A percentile compares a stretch with the other conserved stretches of the same genome.
Conservation (phyloP, 2,888 invertebrate species). For the Eugnorisma glareosa region DNA sequence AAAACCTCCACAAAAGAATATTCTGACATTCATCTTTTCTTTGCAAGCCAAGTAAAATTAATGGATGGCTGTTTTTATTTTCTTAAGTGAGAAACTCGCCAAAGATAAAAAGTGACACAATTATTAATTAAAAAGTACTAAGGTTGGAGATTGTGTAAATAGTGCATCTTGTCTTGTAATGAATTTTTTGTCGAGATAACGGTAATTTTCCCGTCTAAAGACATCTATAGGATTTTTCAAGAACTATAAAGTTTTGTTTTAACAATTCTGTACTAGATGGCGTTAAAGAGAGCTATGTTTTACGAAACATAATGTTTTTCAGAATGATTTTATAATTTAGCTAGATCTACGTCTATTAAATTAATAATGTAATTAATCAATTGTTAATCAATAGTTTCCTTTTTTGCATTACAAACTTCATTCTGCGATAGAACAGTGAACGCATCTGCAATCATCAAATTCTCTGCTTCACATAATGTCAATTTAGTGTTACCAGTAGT, state of each 20-base stretch:
- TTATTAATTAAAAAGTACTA: constrained; percentile 56
- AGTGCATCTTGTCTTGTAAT: constrained; percentile 35
- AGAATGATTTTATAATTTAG: background rate
- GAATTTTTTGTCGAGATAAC: constrained; percentile 6
- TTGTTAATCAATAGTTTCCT: background rate
- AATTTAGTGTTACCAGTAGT: constrained; percentile 63
- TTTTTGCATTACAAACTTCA: background rate
- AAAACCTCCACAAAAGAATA: constrained; percentile 60
- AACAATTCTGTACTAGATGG: constrained; percentile 15
- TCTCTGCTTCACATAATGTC: constrained; percentile 69
- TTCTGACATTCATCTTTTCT: constrained; percentile 72
- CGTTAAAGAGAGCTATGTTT: background rate
- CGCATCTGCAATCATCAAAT: constrained; percentile 50
- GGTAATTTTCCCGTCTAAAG: constrained; percentile 3
- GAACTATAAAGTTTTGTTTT: background rate
- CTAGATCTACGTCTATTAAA: background rate
- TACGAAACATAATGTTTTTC: background rate
- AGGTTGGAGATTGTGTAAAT: constrained; percentile 30
- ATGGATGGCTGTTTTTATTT: constrained; percentile 60
- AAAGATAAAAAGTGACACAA: constrained; percentile 56
- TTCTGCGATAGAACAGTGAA: constrained; percentile 36
- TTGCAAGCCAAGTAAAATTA: constrained; percentile 64
- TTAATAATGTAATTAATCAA: background rate
- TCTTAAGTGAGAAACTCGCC: constrained; percentile 40
- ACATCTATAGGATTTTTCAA: constrained; percentile 21